These are phyloP conservation scores for Melipona bicolor DNA, from an alignment of 2,888 invertebrate species.

Conservation along the genomic window DNA sequence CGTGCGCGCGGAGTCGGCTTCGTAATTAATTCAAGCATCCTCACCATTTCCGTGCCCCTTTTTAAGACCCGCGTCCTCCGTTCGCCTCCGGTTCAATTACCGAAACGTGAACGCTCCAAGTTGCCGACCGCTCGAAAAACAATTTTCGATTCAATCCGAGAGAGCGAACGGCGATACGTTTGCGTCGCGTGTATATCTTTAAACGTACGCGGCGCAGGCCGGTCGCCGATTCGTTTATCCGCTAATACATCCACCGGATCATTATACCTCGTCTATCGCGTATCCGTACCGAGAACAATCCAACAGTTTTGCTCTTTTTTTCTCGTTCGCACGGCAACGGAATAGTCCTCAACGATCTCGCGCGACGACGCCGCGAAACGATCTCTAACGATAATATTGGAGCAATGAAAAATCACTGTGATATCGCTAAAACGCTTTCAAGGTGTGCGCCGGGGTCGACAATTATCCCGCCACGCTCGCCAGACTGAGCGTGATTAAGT, in stretches of 20 bases:
- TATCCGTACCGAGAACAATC: no score
- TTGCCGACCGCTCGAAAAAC: not conserved
- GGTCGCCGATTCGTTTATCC: not conserved
- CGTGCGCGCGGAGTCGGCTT: not conserved
- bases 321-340: not conserved
- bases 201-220: not conserved
- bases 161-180: no score
- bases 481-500: slow-evolving; percentile 37
- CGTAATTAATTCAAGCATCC: slow-evolving; percentile 2
- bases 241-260: not conserved
- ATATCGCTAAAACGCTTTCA: slow-evolving; percentile 84
- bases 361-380: slow-evolving; percentile 45
- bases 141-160: not conserved
- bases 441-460: slow-evolving; percentile 80
- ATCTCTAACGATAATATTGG: slow-evolving; percentile 83
- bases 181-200: not conserved
- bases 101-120: not conserved
- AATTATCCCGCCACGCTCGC: slow-evolving; percentile 52
- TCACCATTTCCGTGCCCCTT: slow-evolving; percentile 5
- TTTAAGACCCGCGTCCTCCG: slow-evolving; percentile 3
- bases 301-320: no score
- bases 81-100: slow-evolving; percentile 25
- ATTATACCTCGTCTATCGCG: not conserved
- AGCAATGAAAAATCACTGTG: slow-evolving; percentile 83
- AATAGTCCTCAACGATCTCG: slow-evolving; percentile 55